phyloP scores from a whole-genome alignment of 1,140 invertebrate species.

The Grapholita molesta region DNA sequence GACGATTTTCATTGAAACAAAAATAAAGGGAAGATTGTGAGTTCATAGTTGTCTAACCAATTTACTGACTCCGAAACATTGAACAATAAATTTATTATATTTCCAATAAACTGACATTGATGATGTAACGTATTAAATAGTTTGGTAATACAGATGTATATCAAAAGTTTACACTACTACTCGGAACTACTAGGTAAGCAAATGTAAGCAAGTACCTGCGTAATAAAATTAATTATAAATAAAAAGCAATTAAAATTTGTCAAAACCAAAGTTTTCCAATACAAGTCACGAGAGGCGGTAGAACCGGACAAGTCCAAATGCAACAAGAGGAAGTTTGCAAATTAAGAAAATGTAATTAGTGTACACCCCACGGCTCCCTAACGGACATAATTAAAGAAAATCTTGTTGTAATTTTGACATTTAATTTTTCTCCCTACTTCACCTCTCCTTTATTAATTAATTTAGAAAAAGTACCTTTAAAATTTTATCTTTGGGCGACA shows the following conservation, averaged over 20 bases:
- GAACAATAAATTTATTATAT: too few species aligned
- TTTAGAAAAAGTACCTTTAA: conserved; percentile 64
- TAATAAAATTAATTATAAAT: background rate
- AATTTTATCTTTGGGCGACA: conserved; percentile 68
- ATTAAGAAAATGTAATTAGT: conserved; percentile 76
- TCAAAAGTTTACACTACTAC: too few species aligned
- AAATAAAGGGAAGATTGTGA: background rate
- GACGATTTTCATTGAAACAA: background rate
- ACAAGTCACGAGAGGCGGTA: conserved; percentile 32
- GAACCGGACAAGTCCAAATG: conserved; percentile 37
- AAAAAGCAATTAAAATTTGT: conserved; percentile 7
- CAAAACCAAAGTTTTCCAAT: conserved; percentile 24
- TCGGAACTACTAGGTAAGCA: too few species aligned
- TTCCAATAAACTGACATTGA: too few species aligned
- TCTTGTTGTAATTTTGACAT: conserved; percentile 75
- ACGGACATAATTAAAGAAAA: conserved; percentile 70
- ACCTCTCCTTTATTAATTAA: conserved; percentile 68
- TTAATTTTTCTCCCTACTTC: conserved; percentile 68
- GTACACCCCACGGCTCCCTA: conserved; percentile 31
- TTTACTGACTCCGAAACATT: too few species aligned
- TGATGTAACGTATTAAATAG: too few species aligned
- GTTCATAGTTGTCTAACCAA: background rate
- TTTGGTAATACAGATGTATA: too few species aligned
- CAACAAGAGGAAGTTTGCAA: conserved; percentile 55
- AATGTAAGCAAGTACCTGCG: background rate